Evolutionary conservation across 2,888 invertebrate species (phyloP), one percentile per base, ranked within the genome.

Genomic region (Xiphydria camelus): DNA sequence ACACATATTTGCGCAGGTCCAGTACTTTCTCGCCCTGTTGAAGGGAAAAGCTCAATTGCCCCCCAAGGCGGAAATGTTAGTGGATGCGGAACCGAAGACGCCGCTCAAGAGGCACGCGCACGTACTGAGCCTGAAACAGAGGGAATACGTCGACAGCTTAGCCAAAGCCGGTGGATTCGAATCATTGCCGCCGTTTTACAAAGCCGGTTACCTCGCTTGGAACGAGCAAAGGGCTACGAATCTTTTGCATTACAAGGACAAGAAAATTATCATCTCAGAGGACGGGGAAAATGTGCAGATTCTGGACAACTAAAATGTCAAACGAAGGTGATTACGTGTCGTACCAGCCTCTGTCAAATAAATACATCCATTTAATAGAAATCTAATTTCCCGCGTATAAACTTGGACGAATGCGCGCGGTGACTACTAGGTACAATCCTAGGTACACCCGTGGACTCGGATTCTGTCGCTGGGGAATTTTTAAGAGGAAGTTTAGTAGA

Each of bases 41-140:
- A 80, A 81, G 14, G 85, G 83, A 0, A 77, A 77, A 19, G 77
- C 83, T 57, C 56, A 68, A 26, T 70, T 91, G 21, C 91, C 91
- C 0, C 65, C 80, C 0, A 80, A 77, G 47, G 81, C 82, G 5
- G 78, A 79, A 37, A 91, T 91, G 91, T 61, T 83, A 48, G 75
- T 70, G 47, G 79, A 80, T 23, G 79, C 83, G 4, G 76, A 80
- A 21, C 68, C 78, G 15, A 86, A 86, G 23, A 77, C 48, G 4
- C 23, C 26, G 1, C 56, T 67, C 1, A 59, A 56, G 1, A 72
- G 76, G 32, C 66, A 79, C 53, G 78, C 77, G 1, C 80, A 80
- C 49, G 61, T 62, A 9, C 57, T 80, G 47, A 73, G 62, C 2
- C 32, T 51, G 2, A 41, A 49, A 1, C 80, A 80, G 54, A 80